Evolutionary conservation across 1,140 invertebrate species (phyloP).

Genomic region (Drosophila tristis): DNA sequence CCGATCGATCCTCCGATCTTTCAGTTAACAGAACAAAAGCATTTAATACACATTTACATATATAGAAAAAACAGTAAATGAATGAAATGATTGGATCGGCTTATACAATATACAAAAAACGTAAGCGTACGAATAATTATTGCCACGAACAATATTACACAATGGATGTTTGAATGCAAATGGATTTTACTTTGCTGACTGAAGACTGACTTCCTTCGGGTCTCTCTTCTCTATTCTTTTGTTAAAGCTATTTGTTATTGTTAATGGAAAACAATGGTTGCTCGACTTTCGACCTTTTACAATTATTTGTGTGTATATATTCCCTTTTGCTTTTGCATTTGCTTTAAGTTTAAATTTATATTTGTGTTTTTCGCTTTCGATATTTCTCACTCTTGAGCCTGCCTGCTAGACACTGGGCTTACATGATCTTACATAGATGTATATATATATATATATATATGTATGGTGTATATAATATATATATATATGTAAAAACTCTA

Average conservation of each 20-base stretch:
- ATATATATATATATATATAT: constrained; percentile 53
- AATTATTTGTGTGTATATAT: constrained; percentile 37
- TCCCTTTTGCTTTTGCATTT: constrained; percentile 8
- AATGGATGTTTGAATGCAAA: constrained; percentile 29
- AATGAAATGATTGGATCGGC: constrained; percentile 32
- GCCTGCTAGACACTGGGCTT: constrained; percentile 76
- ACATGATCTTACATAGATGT: constrained; percentile 43
- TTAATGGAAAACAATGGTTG: constrained; percentile 74
- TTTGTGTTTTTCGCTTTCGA: constrained; percentile 41
- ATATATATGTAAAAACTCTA: constrained; percentile 70
- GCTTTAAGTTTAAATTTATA: constrained; percentile 52
- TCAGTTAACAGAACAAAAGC: constrained; percentile 71
- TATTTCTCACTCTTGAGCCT: constrained; percentile 78
- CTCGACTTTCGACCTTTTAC: constrained; percentile 23
- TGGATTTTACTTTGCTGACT: constrained; percentile 8
- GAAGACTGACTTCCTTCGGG: constrained; percentile 4
- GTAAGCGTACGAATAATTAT: constrained; percentile 43
- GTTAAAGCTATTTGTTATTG: constrained; percentile 80
- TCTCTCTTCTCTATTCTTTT: constrained; percentile 26
- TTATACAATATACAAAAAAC: constrained; percentile 40
- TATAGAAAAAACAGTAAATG: constrained; percentile 48
- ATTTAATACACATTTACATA: constrained; percentile 51
- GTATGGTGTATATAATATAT: constrained; percentile 46
- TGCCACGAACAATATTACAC: constrained; percentile 32
- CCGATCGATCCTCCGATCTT: constrained; percentile 29